Evolutionary conservation across 2,113 vertebrate species (phyloP).

Genomic region (Hyla sarda): DNA sequence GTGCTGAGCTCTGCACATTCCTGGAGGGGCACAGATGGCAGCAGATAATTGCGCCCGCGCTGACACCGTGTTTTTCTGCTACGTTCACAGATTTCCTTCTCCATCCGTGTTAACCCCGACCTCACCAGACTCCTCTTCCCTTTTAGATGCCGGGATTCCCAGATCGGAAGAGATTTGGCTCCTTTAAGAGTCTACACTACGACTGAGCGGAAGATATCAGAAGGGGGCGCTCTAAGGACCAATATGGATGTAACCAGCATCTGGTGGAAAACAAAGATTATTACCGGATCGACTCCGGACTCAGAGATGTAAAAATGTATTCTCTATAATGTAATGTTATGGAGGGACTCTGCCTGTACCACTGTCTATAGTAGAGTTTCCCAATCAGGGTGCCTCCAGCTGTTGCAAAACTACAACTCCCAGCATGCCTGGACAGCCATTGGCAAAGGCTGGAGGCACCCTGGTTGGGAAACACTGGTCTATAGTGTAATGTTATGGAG

Average conservation of each 20-base stretch:
- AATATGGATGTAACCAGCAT: not conserved
- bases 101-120: not conserved
- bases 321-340: too few relatives aligned
- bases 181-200: constrained; percentile 89
- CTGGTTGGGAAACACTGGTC: too few relatives aligned
- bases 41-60: too few relatives aligned
- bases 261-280: too few relatives aligned
- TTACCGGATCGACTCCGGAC: not conserved
- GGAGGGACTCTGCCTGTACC: too few relatives aligned
- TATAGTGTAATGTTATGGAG: too few relatives aligned
- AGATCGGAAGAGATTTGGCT: constrained; percentile 89
- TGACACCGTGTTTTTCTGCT: too few relatives aligned
- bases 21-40: not conserved
- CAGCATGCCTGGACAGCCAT: too few relatives aligned
- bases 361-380: too few relatives aligned
- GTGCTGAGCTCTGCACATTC: not conserved
- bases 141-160: constrained; percentile 88
- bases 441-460: too few relatives aligned
- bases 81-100: not conserved
- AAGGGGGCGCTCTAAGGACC: not conserved
- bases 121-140: constrained; percentile 46
- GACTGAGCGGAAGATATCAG: constrained; percentile 72
- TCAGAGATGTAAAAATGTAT: not conserved
- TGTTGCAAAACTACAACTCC: too few relatives aligned
- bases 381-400: too few relatives aligned